A percentile compares a stretch with the other conserved stretches of the same genome.
Conservation (phyloP, 2,888 invertebrate genomes). For the Deilephila porcellus region DNA sequence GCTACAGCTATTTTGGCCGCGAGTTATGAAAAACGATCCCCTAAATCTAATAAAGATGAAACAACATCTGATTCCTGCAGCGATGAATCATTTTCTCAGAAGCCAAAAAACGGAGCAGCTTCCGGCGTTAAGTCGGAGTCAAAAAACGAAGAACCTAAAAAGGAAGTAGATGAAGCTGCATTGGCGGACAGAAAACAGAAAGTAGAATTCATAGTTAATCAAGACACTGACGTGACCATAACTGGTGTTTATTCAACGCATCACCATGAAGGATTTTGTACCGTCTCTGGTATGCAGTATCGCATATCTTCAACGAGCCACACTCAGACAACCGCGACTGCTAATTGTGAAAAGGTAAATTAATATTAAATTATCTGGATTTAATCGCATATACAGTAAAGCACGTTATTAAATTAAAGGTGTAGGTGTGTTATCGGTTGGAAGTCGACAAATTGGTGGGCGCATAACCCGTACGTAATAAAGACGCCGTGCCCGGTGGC, state of each 20-base stretch:
- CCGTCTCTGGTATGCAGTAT: conserved; percentile 93
- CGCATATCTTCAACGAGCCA: conserved; percentile 94
- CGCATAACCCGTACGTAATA: conserved; percentile 56
- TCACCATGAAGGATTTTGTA: conserved; percentile 93
- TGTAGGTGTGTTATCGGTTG: conserved; percentile 39
- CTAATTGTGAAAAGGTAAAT: conserved; percentile 88
- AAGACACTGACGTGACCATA: conserved; percentile 94
- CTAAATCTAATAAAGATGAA: conserved; percentile 84
- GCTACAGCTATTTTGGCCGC: conserved; percentile 96
- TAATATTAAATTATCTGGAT: conserved; percentile 28
- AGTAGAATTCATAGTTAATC: conserved; percentile 92
- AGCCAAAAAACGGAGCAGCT: conserved; percentile 80
- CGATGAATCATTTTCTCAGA: conserved; percentile 81
- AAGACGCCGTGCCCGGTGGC: conserved; percentile 62
- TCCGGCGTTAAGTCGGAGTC: conserved; percentile 84
- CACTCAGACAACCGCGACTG: conserved; percentile 93
- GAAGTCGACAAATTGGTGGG: conserved; percentile 60
- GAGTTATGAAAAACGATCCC: conserved; percentile 91
- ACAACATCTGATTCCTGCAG: conserved; percentile 85
- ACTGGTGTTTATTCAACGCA: conserved; percentile 94
- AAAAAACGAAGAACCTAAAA: conserved; percentile 76
- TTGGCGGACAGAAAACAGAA: conserved; percentile 80
- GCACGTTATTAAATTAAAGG: conserved; percentile 32
- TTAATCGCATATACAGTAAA: conserved; percentile 9
- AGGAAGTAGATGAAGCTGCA: conserved; percentile 68